phyloP scores from a whole-genome alignment of 2,113 vertebrate genomes.

The Sturnira hondurensis region DNA sequence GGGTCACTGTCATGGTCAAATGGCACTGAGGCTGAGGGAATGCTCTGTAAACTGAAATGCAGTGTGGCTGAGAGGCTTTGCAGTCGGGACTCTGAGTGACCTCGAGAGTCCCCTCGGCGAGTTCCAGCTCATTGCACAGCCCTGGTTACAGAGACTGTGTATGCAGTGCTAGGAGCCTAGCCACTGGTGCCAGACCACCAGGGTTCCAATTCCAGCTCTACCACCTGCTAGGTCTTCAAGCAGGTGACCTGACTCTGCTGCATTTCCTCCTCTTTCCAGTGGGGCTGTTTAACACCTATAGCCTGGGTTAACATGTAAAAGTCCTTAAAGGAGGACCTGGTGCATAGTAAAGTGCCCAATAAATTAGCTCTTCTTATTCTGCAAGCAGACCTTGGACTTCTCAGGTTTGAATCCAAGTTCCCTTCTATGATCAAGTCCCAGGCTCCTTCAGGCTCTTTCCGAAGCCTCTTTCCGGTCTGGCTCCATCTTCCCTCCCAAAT shows the following conservation, averaged over 20 bases:
- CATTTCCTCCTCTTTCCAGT: background rate
- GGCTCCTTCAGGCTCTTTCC: background rate
- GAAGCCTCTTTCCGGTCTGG: constrained; percentile 42
- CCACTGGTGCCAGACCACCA: background rate
- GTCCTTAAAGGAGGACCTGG: background rate
- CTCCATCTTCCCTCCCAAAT: constrained; percentile 38
- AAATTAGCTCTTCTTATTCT: background rate
- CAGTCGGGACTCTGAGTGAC: background rate
- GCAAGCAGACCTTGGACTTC: background rate
- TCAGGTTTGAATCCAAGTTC: background rate
- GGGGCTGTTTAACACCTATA: background rate
- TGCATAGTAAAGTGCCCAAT: background rate
- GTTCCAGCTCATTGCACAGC: background rate
- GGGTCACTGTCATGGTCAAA: background rate
- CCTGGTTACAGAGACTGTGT: background rate
- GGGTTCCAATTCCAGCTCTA: background rate
- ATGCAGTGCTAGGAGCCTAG: background rate
- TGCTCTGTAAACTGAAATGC: background rate
- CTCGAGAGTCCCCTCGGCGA: background rate
- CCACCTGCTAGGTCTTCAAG: background rate
- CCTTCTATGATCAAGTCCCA: background rate
- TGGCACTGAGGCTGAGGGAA: background rate
- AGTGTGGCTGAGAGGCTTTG: background rate
- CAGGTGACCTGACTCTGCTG: background rate
- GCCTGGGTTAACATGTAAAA: background rate